Percentiles rank a stretch among this genome's conserved stretches.
Evolutionary conservation across 2,113 vertebrate species (phyloP).

Genomic region (Varanus salvator): DNA sequence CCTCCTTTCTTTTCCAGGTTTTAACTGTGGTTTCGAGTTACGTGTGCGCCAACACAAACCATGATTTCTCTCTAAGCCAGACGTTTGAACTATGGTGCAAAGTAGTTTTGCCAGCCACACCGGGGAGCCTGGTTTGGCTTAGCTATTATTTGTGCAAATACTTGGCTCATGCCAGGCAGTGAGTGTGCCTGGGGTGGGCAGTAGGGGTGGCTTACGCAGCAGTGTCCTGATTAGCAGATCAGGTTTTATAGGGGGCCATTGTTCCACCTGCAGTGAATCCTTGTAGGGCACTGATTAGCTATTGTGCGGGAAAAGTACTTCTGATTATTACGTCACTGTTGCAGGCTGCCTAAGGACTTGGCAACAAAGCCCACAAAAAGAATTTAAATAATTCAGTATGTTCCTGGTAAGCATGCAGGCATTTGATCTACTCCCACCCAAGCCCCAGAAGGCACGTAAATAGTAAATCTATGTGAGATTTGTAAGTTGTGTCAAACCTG

Average conservation of each 20-base stretch:
- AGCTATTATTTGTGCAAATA: background rate
- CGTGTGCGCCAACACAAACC: background rate
- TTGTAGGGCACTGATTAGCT: background rate
- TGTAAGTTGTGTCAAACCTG: background rate
- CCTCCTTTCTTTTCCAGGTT: background rate
- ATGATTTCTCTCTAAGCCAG: background rate
- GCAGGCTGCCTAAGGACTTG: background rate
- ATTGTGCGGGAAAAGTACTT: background rate
- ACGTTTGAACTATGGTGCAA: background rate
- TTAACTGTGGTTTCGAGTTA: background rate
- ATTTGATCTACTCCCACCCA: background rate
- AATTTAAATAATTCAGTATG: background rate
- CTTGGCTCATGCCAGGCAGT: too few relatives aligned
- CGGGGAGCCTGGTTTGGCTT: background rate
- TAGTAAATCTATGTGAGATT: background rate
- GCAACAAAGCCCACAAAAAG: background rate
- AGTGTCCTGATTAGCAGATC: background rate
- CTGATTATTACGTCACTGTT: background rate
- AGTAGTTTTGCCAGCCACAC: background rate
- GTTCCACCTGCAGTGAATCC: too few relatives aligned
- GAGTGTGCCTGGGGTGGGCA: background rate
- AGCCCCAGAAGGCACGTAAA: background rate
- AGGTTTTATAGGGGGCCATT: background rate
- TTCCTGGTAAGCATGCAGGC: background rate
- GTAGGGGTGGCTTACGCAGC: background rate